Conservation (phyloP, 2,888 invertebrate genomes). For the Heliothis peltigera region DNA sequence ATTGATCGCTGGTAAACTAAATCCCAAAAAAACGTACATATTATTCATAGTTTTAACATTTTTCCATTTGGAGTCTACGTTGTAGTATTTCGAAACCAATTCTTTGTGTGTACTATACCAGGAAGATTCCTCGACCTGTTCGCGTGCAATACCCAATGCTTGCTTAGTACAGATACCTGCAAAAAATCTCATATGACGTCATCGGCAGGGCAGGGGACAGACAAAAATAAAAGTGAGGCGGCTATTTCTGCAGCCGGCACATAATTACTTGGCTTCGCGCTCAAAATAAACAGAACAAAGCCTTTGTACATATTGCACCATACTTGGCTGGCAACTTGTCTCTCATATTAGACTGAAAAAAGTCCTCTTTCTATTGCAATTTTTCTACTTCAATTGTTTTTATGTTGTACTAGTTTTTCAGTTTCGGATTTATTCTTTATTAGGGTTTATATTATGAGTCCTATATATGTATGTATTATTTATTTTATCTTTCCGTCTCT, state of each 20-base stretch:
- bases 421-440: background rate
- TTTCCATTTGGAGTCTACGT: background rate
- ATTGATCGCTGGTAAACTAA: background rate
- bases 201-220: conserved; percentile 4
- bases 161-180: background rate
- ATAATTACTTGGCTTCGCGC: conserved; percentile 3
- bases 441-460: too few species aligned
- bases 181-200: conserved; percentile 14
- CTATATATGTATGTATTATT: too few species aligned
- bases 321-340: background rate
- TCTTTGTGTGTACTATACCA: background rate
- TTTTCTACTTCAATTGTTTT: background rate
- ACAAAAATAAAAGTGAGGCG: conserved; percentile 35
- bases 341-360: background rate
- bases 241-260: conserved; percentile 21
- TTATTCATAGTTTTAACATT: background rate
- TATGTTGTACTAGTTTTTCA: background rate
- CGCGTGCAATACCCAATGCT: background rate
- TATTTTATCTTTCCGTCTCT: too few species aligned
- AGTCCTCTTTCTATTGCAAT: background rate
- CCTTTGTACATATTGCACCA: conserved; percentile 3
- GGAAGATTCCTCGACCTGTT: background rate
- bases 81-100: background rate
- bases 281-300: conserved; percentile 27
- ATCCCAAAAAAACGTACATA: background rate